phyloP scores from a whole-genome alignment of 2,888 invertebrate genomes.

The Apotomis capreana region DNA sequence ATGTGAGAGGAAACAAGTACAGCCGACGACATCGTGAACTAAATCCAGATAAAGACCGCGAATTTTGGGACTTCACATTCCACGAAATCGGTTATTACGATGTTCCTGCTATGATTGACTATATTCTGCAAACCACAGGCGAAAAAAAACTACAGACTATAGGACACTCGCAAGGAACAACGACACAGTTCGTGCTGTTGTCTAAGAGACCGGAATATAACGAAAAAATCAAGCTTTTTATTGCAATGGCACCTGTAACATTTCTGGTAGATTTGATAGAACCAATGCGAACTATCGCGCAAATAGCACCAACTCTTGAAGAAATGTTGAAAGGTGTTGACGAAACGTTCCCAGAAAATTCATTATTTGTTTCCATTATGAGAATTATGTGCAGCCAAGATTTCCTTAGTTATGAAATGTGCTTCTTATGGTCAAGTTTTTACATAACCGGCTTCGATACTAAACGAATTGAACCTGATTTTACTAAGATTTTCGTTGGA shows the following conservation, averaged over 20 bases:
- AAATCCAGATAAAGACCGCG: slow-evolving; percentile 33
- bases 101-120: slow-evolving; percentile 41
- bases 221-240: slow-evolving; percentile 37
- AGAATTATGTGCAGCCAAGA: slow-evolving; percentile 29
- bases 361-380: slow-evolving; percentile 38
- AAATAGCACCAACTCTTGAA: slow-evolving; percentile 29
- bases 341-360: slow-evolving; percentile 42
- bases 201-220: slow-evolving; percentile 43
- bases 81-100: slow-evolving; percentile 43
- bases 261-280: slow-evolving; percentile 47
- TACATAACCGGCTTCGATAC: slow-evolving; percentile 42
- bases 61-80: slow-evolving; percentile 44
- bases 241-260: slow-evolving; percentile 38
- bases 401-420: slow-evolving; percentile 30
- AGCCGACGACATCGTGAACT: slow-evolving; percentile 28
- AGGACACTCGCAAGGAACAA: slow-evolving; percentile 43
- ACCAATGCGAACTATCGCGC: slow-evolving; percentile 26
- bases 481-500: slow-evolving; percentile 46
- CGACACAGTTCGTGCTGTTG: slow-evolving; percentile 37
- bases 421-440: slow-evolving; percentile 21
- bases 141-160: slow-evolving; percentile 31
- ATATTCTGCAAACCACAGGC: slow-evolving; percentile 35
- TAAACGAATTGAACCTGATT: slow-evolving; percentile 51
- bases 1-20: slow-evolving; percentile 37
- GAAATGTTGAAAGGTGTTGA: slow-evolving; percentile 26